Conservation (phyloP, 2,888 invertebrate genomes). For the Caenorhabditis zanzibari region DNA sequence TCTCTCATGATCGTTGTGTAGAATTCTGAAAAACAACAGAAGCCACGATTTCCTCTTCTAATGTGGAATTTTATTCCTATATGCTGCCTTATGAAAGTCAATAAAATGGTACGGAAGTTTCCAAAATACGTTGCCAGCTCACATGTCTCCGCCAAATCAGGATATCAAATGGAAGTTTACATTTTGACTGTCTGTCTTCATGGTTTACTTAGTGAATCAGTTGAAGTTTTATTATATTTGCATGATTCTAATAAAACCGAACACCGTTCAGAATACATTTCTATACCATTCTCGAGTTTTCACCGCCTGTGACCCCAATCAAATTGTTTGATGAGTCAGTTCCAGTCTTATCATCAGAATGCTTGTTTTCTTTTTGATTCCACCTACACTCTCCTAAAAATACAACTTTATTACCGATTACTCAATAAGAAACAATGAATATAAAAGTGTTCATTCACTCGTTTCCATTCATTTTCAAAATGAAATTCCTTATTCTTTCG, state of each 20-base stretch:
- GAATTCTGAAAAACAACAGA: not conserved
- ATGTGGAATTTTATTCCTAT: too few relatives aligned
- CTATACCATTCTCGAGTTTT: not conserved
- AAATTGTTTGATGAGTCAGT: slow-evolving; percentile 36
- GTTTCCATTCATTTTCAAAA: slow-evolving; percentile 9
- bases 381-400: slow-evolving; percentile 48
- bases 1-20: not conserved
- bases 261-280: not conserved
- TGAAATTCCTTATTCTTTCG: slow-evolving; percentile 7
- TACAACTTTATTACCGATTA: slow-evolving; percentile 55
- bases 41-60: not conserved
- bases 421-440: slow-evolving; percentile 28
- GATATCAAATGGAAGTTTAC: too few relatives aligned
- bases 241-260: not conserved
- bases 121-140: too few relatives aligned
- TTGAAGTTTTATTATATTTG: not conserved
- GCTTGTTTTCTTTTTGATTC: slow-evolving; percentile 42
- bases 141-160: too few relatives aligned
- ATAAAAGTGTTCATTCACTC: slow-evolving; percentile 27
- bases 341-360: slow-evolving; percentile 34
- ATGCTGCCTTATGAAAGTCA: too few relatives aligned
- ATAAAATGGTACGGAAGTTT: too few relatives aligned
- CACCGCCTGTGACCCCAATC: not conserved
- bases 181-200: too few relatives aligned
- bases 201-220: too few relatives aligned